Evolutionary conservation across 2,113 vertebrate species (phyloP).

Genomic region (Desmodus rotundus): DNA sequence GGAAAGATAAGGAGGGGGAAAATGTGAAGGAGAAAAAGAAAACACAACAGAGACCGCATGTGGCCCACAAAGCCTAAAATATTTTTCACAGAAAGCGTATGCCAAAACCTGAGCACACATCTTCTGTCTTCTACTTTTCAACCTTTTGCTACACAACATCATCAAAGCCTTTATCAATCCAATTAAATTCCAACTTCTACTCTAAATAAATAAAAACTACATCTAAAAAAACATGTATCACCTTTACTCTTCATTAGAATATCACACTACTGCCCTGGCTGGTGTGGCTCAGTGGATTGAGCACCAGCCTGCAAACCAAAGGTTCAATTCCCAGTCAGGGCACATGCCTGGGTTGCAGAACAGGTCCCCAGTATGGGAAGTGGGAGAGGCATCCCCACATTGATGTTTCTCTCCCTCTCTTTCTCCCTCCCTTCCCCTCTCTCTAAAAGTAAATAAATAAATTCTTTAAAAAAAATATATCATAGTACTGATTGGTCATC

Average conservation of each 20-base stretch:
- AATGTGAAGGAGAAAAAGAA: background rate
- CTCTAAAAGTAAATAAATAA: too few species aligned
- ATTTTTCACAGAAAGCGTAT: constrained; percentile 3
- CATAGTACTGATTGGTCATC: background rate
- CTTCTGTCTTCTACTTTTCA: constrained; percentile 1
- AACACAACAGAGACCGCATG: background rate
- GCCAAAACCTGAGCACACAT: background rate
- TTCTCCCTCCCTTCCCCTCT: too few species aligned
- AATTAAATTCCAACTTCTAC: constrained; percentile 46
- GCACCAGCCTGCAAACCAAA: too few species aligned
- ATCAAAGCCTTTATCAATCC: constrained; percentile 11
- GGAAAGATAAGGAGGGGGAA: background rate
- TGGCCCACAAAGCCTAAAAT: background rate
- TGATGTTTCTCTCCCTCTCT: too few species aligned
- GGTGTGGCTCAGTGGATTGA: too few species aligned
- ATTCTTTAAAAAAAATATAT: background rate
- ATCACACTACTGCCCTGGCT: background rate
- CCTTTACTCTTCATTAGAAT: background rate
- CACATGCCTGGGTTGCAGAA: too few species aligned
- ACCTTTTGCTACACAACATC: background rate
- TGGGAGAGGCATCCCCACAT: too few species aligned
- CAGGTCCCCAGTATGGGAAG: too few species aligned
- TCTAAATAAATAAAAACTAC: constrained; percentile 17
- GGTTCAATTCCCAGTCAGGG: too few species aligned
- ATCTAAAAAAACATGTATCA: background rate